A percentile compares a stretch with the other conserved stretches of the same genome.
Evolutionary conservation across 2,888 invertebrate genomes (phyloP).

Genomic region (Malachius bipustulatus): DNA sequence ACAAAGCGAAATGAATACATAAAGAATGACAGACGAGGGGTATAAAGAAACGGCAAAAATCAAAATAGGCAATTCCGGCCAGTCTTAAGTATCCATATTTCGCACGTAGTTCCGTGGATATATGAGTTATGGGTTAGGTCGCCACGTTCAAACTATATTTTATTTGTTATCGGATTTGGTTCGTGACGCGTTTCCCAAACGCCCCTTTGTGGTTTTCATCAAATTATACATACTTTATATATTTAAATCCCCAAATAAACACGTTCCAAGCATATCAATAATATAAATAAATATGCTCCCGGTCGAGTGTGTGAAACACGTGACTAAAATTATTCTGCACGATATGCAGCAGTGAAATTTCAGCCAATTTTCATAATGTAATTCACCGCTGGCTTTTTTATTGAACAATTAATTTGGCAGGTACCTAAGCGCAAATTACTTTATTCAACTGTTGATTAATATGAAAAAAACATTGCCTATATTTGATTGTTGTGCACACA

Average conservation of each 20-base stretch:
- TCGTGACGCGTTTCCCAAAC: conserved; percentile 38
- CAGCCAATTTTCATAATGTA: too few relatives aligned
- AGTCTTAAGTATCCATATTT: conserved; percentile 37
- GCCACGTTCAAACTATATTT: conserved; percentile 38
- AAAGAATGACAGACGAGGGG: background rate
- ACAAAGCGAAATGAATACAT: conserved; percentile 2
- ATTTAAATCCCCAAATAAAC: conserved; percentile 20
- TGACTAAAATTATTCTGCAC: too few relatives aligned
- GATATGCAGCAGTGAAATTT: too few relatives aligned
- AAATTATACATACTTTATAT: conserved; percentile 32
- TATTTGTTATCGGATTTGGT: conserved; percentile 38
- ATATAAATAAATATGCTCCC: too few relatives aligned
- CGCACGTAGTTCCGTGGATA: conserved; percentile 34
- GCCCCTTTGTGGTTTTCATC: conserved; percentile 35
- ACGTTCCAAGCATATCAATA: conserved; percentile 1
- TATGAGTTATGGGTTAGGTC: conserved; percentile 36
- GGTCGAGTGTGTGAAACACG: too few relatives aligned
- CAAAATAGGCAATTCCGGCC: conserved; percentile 33
- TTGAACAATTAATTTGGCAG: too few relatives aligned
- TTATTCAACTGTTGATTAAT: too few relatives aligned
- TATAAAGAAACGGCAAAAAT: conserved; percentile 26
- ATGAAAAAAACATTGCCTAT: too few relatives aligned
- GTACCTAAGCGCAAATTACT: too few relatives aligned
- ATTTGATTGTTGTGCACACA: too few relatives aligned
- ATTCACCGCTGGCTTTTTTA: too few relatives aligned